Evolutionary conservation across 30 jellyfish, hydroid and myxozoan species (phyloP), one percentile per base, ranked within the genome.

Genomic region (Turritopsis dohrnii): DNA sequence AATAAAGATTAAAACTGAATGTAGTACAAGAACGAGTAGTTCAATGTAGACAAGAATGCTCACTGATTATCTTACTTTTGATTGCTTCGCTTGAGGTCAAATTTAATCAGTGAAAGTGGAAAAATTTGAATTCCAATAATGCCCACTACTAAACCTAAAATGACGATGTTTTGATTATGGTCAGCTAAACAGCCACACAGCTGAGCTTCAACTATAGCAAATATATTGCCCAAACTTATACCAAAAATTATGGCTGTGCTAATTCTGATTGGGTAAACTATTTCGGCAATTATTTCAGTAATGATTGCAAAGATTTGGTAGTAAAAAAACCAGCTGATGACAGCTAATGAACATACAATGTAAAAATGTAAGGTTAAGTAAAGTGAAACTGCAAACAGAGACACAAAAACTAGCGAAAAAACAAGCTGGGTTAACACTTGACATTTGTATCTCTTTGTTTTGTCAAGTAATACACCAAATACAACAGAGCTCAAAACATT

Each of bases 101-200:
- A 3, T 13, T 41, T 41, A 41, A 41, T 41, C 13, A 41, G 9
- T 13, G 60, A 41, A 41, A 41, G 60, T 3, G 60, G 60, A 41
- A 69, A 69, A n/a, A 69, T 27, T 21, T 69, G 77, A 69, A 69
- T 69, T 9, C 23, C 77, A 23, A 69, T n/a, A 27, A 27, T 19
- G 22, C 77, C 77, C 9, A 23, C 28, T 21, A 69, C 16, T 69
- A 69, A 69, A 7, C 30, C 28, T n/a, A 27, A 23, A 8, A 69
- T 69, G 77, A 69, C 77, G 19, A n/a, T 27, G 30, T 16, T 69
- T 69, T 69, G 9, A 9, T 27, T 23, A 7, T 9, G 9, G 19
- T 69, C 77, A 69, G 31, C 77, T n/a, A 69, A 27, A 16, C 77
- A 69, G 9, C 77, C 77, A 69, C 28, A 69, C 9, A 69, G 77